Evolutionary conservation across 2,113 vertebrate species (phyloP), one percentile per base, ranked within the genome.

Genomic region (Corydoras sp.): DNA sequence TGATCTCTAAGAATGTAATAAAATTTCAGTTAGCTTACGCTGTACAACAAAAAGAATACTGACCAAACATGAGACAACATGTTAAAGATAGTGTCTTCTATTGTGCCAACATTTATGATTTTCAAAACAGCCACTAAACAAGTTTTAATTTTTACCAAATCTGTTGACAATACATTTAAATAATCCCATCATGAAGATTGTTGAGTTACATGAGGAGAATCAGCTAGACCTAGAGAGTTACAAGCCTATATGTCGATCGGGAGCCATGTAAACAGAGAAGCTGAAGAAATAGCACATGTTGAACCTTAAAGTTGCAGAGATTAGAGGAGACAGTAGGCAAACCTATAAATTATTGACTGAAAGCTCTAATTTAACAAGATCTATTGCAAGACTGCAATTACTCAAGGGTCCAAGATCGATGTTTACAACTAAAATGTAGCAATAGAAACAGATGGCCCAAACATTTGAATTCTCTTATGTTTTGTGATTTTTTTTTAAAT

Each of bases 231-330:
- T 30, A 50, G 58, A 72, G 65, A 68, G n/a, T 73, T 72, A 71
- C 31, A 79, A 58, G 69, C 59, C 13, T 62, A 68, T 68, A 72
- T 69, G 61, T 70, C 61, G 80, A 74, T 68, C 71, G 62, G 65
- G 68, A 53, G 50, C 30, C 30, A 54, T 73, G 48, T 67, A 75
- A 79, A 77, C 68, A 74, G 65, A 69, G 64, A 75, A 61, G 59
- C 35, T 72, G 58, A 63, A 76, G 58, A 70, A 61, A 73, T 50
- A 63, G 50, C 58, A 62, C 63, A 62, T 24, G n/a, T 24, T 56
- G 71, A 76, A 76, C 69, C 67, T 24, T 66, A 66, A 48, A 66
- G 56, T 62, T 56, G 51, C 50, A 62, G 14, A 68, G 59, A 67
- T 56, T 58, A 43, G 50, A 56, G 53, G 32, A 62, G 58, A 18